phyloP scores from a whole-genome alignment of 1,140 invertebrate species.

The Hycleus phaleratus region DNA sequence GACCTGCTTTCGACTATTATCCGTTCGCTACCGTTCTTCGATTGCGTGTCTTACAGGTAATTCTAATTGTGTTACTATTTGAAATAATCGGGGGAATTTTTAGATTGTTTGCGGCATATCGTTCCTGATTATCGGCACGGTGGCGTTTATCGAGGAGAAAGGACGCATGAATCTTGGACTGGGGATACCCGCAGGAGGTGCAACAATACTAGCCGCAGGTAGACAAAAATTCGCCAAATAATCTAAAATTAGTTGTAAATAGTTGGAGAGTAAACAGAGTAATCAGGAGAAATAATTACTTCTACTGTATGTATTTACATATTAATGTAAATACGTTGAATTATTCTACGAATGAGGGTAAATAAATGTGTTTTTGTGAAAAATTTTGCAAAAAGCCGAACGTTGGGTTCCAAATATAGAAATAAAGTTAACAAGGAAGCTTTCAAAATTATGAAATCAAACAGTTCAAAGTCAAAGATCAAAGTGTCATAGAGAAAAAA shows the following conservation, averaged over 20 bases:
- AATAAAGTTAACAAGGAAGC: too few relatives aligned
- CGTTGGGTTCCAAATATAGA: too few relatives aligned
- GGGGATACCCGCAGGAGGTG: constrained; percentile 51
- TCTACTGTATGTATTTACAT: too few relatives aligned
- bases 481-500: too few relatives aligned
- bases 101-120: constrained; percentile 58
- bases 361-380: too few relatives aligned
- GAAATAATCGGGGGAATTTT: constrained; percentile 1
- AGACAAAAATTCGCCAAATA: constrained; percentile 1
- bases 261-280: too few relatives aligned
- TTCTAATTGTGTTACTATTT: constrained; percentile 1
- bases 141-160: constrained; percentile 54
- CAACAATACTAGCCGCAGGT: constrained; percentile 54
- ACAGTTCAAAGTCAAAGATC: too few relatives aligned
- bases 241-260: too few relatives aligned
- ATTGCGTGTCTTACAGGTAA: constrained; percentile 49
- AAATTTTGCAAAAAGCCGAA: too few relatives aligned
- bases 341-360: too few relatives aligned
- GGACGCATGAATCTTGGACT: constrained; percentile 53
- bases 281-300: neutral
- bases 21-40: constrained; percentile 48
- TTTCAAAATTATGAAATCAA: too few relatives aligned
- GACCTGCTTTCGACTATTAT: constrained; percentile 32
- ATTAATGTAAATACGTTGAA: too few relatives aligned
- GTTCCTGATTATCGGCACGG: constrained; percentile 54